Evolutionary conservation across 1,140 invertebrate genomes (phyloP), one percentile per base, ranked within the genome.

Genomic region (Anastrepha obliqua): DNA sequence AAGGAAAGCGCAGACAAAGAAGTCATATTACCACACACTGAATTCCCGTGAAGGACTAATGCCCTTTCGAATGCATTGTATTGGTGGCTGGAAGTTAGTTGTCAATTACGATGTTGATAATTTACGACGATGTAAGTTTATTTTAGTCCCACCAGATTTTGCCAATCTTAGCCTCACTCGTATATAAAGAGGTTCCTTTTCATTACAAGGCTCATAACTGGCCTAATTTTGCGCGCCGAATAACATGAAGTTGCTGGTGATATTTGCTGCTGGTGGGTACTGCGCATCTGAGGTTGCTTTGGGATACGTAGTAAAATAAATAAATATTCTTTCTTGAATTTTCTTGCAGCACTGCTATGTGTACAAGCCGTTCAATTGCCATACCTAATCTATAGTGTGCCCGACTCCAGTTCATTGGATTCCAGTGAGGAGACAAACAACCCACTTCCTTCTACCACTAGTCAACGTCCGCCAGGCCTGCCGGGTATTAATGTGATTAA

Each of bases 171-270:
- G 51, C 51, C 51, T 2, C 51, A 11, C 51, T 8, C 51, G 67
- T 74, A 74, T 74, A 74, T 74, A 74, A 74, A 44, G 11, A 39
- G 29, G 2, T 15, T 11, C 17, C 39, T 7, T 1, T 74, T 44
- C 67, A 29, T 29, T 29, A 1, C 29, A 29, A 47, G 15, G 13
- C 3, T 3, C 29, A 29, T 29, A 8, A 42, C 8, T 42, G 42
- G 39, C 67, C 44, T 39, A 74, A 74, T 3, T 39, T 44, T 47
- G 44, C 62, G 29, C 1, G 29, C 74, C 5, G 20, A 11, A 55
- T 13, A 81, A 58, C 74, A 81, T 81, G 74, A 81, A 81, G 47
- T 81, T 81, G 6, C 17, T 81, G 11, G 7, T 81, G n/a, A 11
- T 81, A n/a, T 81, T 81, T 42, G 51, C n/a, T 55, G n/a, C n/a